These are phyloP conservation scores for Hystrix brachyura DNA, from an alignment of 2,113 vertebrate genomes.

Conservation along the genomic window DNA sequence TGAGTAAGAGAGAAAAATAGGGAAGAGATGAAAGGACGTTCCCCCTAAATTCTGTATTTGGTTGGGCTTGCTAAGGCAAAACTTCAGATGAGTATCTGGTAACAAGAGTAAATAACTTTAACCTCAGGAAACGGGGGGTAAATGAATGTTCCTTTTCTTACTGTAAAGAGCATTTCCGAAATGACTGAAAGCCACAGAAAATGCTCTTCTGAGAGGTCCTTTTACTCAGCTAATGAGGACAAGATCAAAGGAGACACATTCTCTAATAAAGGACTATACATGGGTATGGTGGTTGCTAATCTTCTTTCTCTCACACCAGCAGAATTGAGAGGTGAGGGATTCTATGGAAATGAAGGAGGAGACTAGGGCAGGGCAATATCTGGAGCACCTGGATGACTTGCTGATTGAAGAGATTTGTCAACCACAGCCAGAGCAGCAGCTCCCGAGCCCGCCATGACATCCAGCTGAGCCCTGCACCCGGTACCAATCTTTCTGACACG, in stretches of 20 bases:
- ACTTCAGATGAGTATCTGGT: not conserved
- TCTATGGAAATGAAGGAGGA: not conserved
- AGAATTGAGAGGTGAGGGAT: not conserved
- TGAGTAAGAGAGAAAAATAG: not conserved
- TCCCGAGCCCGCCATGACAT: not conserved
- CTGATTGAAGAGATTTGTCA: not conserved
- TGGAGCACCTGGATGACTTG: not conserved
- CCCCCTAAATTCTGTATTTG: not conserved
- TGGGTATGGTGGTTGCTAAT: not conserved
- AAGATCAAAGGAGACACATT: not conserved
- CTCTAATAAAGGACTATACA: not conserved
- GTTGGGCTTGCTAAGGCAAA: not conserved
- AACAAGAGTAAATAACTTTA: not conserved
- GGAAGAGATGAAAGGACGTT: not conserved
- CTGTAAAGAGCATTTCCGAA: not conserved
- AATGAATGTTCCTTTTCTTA: not conserved
- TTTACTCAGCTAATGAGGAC: not conserved
- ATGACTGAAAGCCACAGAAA: not conserved
- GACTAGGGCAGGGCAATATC: not conserved
- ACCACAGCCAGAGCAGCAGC: not conserved
- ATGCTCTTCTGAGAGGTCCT: not conserved
- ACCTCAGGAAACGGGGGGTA: not conserved
- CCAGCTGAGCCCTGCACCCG: not conserved
- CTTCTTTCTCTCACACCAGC: not conserved
- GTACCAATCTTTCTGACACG: not conserved